Evolutionary conservation across 2,113 vertebrate species (phyloP), one percentile per base, ranked within the genome.

Genomic region (Nothoprocta perdicaria): DNA sequence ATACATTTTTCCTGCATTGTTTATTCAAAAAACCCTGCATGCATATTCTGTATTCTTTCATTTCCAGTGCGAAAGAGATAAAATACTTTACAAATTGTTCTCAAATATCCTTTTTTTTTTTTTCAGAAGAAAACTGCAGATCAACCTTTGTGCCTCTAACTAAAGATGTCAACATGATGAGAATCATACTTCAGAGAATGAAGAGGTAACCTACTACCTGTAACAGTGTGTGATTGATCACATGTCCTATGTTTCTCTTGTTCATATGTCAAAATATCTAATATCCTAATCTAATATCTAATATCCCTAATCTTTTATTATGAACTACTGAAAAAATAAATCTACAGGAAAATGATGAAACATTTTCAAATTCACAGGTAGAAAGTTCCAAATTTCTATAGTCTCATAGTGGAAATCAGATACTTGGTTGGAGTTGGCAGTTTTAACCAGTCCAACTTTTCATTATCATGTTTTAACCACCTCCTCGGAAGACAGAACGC

Each of bases 1-100:
- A 82, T 46, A 26, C 12, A 69, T 50, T 61, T 79, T 21, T 80
- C 33, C 15, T 10, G 19, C 15, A 12, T 16, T 77, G 9, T 40
- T 1, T 27, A 23, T 52, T 38, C 4, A 31, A 65, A 57, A 5
- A 55, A 29, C 0, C 4, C 0, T 3, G 12, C 27, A 52, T 55
- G 27, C 9, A 55, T 29, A 29, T 55, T 55, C 14, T 55, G 16
- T 57, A 29, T 57, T 55, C 53, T 57, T 57, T 57, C 53, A 57
- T 57, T 55, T 57, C 53, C 53, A 5, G 1, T 40, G 41, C n/a
- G 13, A 4, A 84, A 73, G 6, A 50, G 9, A 7, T 80, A n/a
- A 41, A 11, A 17, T 27, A 55, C 4, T 41, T 69, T 4, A 41
- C n/a, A 61, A 29, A 29, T 46, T 52, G 12, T 71, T 61, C 0